phyloP scores from a whole-genome alignment of 2,888 invertebrate genomes.

The Hypena proboscidalis region DNA sequence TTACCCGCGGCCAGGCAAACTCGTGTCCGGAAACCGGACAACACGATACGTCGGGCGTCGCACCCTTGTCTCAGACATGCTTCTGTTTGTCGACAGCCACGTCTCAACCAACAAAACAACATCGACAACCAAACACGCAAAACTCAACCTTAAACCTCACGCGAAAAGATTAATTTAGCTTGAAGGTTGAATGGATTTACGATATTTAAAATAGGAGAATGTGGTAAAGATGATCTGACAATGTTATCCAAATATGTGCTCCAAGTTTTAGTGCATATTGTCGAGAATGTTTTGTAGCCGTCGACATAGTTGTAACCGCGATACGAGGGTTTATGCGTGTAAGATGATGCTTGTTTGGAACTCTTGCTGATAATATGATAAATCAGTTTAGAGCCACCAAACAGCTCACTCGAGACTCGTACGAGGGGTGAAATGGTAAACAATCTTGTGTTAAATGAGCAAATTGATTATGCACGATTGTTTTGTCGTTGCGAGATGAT shows the following conservation, averaged over 20 bases:
- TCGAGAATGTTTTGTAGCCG: conserved; percentile 69
- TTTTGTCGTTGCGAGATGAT: conserved; percentile 24
- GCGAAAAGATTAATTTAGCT: conserved; percentile 46
- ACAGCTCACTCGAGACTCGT: conserved; percentile 75
- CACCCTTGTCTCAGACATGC: conserved; percentile 78
- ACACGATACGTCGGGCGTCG: conserved; percentile 73
- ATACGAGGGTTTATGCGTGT: conserved; percentile 82
- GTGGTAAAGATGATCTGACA: conserved; percentile 60
- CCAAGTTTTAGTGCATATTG: conserved; percentile 72
- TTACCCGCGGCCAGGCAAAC: conserved; percentile 67
- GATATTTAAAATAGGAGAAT: conserved; percentile 46
- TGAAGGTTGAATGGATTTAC: conserved; percentile 36
- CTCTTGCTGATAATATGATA: conserved; percentile 81
- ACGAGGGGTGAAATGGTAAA: conserved; percentile 68
- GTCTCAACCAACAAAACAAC: conserved; percentile 36
- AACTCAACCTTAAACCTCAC: conserved; percentile 43
- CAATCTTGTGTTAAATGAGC: conserved; percentile 75
- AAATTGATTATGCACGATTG: conserved; percentile 69
- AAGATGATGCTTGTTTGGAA: conserved; percentile 84
- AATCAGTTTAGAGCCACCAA: conserved; percentile 79
- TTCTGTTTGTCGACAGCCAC: conserved; percentile 55
- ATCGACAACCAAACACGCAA: conserved; percentile 16
- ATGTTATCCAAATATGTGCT: conserved; percentile 74
- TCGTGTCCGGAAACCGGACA: conserved; percentile 82
- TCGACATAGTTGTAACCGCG: conserved; percentile 59